Percentiles rank a stretch among this genome's conserved stretches.
These are phyloP conservation scores for Tokudaia muenninki DNA, from an alignment of 2,797 vertebrate genomes.

Conservation along the genomic window DNA sequence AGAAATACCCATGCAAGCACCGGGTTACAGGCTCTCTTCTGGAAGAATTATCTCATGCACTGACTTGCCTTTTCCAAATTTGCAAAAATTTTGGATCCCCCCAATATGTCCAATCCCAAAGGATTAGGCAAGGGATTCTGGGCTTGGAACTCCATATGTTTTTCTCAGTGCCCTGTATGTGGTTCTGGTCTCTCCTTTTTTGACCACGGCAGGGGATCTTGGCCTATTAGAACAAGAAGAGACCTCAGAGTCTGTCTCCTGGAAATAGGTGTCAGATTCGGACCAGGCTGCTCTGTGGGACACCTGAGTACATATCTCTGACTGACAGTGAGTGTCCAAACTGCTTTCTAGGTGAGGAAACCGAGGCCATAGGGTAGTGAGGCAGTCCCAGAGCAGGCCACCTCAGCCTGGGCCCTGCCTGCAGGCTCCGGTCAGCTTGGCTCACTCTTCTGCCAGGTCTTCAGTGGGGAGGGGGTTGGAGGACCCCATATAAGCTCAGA, in stretches of 20 bases:
- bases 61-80: conserved; percentile 22
- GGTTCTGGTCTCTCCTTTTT: conserved; percentile 8
- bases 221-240: background rate
- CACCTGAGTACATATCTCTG: background rate
- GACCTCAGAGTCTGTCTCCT: background rate
- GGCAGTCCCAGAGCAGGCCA: background rate
- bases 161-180: background rate
- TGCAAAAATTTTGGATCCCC: background rate
- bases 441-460: background rate
- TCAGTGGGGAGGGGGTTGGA: background rate
- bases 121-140: background rate
- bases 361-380: background rate
- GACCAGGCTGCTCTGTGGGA: rapidly evolving
- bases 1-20: background rate
- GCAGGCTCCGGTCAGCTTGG: background rate
- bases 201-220: background rate
- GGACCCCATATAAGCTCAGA: background rate
- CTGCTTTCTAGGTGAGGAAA: background rate
- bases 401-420: background rate
- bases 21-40: background rate
- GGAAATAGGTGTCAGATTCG: background rate
- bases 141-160: background rate
- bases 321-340: background rate
- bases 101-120: background rate
- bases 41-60: background rate